Base-by-base conservation (phyloP, 1,140 invertebrate species). In the Cepaea nemoralis region DNA sequence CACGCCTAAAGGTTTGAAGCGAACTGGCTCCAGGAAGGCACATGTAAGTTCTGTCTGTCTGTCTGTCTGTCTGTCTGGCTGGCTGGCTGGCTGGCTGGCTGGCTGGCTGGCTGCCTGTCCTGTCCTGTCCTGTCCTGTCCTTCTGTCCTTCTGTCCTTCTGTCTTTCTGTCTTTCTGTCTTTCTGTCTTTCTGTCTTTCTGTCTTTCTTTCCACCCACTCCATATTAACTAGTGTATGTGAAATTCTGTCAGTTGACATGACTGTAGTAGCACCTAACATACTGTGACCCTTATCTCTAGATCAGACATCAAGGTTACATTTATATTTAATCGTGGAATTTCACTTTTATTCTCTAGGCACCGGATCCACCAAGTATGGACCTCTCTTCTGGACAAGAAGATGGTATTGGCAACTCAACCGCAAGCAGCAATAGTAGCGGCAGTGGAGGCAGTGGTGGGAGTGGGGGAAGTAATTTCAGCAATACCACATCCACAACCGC, bases 291-390 rank as follows among this genome's bases (percentile, higher is more conserved):
- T n/a, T n/a, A n/a, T n/a, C n/a, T n/a, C n/a, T n/a, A n/a, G n/a
- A n/a, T n/a, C n/a, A n/a, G n/a, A n/a, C n/a, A n/a, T n/a, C n/a
- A n/a, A n/a, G n/a, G n/a, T n/a, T n/a, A n/a, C n/a, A 69, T 31
- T 22, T 69, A 69, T 8, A n/a, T n/a, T n/a, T n/a, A n/a, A n/a
- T n/a, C n/a, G n/a, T n/a, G n/a, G n/a, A n/a, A n/a, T n/a, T n/a
- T n/a, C n/a, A n/a, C n/a, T n/a, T n/a, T n/a, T n/a, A 2, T 55
- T 55, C 50, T 73, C 22, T 83, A 83, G 75, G 79, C 83, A 0
- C 83, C 85, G 16, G 88, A 88, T 35, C 86, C 83, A 24, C 85
- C 87, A 48, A 88, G 86, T 40, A 86, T 86, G 0, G 88, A 88
- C 37, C 80, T 88, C 78, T 89, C 88, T 19, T 88, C 88, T 8